A percentile compares a stretch with the other conserved stretches of the same genome.
These are phyloP conservation scores for Hirudinaria manillensis DNA, from an alignment of 2,888 invertebrate genomes.

Conservation along the genomic window DNA sequence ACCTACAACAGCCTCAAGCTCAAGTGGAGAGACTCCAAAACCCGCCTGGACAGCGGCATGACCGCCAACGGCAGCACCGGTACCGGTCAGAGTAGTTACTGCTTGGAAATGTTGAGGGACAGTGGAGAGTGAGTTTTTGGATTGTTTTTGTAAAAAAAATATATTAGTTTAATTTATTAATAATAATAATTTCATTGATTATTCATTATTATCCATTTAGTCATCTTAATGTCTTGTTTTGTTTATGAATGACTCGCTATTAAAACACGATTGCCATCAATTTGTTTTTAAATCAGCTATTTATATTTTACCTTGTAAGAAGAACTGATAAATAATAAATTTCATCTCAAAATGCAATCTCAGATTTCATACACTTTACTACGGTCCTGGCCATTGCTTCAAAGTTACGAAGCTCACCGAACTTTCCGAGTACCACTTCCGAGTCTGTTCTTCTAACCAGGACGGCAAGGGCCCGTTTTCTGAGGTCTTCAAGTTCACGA, in stretches of 20 bases:
- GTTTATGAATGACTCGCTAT: no score
- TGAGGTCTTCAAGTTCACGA: conserved; percentile 65
- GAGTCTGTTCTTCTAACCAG: conserved; percentile 77
- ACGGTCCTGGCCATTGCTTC: conserved; percentile 70
- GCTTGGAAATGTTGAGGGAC: conserved; percentile 70
- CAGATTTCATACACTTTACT: conserved; percentile 61
- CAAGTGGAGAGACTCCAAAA: conserved; percentile 72
- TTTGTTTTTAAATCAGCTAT: no score
- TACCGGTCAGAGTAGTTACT: conserved; percentile 66
- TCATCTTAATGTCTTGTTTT: no score
- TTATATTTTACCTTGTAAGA: not conserved
- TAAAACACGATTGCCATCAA: no score
- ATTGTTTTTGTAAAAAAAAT: conserved; percentile 15
- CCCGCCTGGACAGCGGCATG: conserved; percentile 63
- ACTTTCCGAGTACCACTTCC: conserved; percentile 74
- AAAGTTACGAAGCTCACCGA: conserved; percentile 79
- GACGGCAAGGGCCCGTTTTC: conserved; percentile 78
- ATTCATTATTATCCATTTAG: conserved; percentile 7
- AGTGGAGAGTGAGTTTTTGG: conserved; percentile 49
- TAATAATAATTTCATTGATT: not conserved
- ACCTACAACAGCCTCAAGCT: conserved; percentile 72
- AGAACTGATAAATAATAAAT: not conserved
- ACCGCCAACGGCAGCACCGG: not conserved
- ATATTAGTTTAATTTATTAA: not conserved
- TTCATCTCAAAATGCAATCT: not conserved